Percentiles rank a stretch among this genome's conserved stretches.
Evolutionary conservation across 2,797 vertebrate genomes (phyloP).

Genomic region (Pogoniulus pusillus): DNA sequence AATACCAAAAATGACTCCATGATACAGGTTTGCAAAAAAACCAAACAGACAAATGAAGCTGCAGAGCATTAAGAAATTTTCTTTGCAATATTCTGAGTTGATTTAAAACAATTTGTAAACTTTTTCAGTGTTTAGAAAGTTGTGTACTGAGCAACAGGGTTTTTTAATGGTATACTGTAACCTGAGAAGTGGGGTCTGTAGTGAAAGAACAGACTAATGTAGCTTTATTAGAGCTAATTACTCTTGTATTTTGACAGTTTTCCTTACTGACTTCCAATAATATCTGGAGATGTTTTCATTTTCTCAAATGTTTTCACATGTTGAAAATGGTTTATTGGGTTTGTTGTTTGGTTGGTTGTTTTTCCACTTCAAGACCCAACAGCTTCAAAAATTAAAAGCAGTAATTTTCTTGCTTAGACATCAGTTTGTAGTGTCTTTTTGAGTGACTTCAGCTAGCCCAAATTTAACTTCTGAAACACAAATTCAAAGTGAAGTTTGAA

Average conservation of each 20-base stretch:
- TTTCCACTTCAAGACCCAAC: neutral
- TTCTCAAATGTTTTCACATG: conserved; percentile 10
- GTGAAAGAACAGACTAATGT: neutral
- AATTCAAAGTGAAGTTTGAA: neutral
- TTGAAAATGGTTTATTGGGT: neutral
- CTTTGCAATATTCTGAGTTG: neutral
- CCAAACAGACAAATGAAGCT: neutral
- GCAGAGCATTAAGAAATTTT: neutral
- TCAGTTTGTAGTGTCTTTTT: neutral
- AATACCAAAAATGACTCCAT: neutral
- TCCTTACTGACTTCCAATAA: conserved; percentile 11
- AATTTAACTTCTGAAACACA: neutral
- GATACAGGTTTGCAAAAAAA: conserved; percentile 2
- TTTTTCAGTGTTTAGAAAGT: neutral
- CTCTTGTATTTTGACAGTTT: neutral
- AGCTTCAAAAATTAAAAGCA: conserved; percentile 29
- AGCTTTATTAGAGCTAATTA: neutral
- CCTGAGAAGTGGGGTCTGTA: neutral
- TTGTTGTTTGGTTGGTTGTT: neutral
- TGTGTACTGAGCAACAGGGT: neutral
- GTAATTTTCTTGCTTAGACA: neutral
- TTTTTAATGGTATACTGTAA: neutral
- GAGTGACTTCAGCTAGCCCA: neutral
- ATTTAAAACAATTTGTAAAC: neutral
- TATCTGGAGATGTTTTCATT: neutral